Evolutionary conservation across 30 jellyfish, hydroid and myxozoan species (phyloP), one percentile per base, ranked within the genome.

Genomic region (Hydractinia symbiolongicarpus): DNA sequence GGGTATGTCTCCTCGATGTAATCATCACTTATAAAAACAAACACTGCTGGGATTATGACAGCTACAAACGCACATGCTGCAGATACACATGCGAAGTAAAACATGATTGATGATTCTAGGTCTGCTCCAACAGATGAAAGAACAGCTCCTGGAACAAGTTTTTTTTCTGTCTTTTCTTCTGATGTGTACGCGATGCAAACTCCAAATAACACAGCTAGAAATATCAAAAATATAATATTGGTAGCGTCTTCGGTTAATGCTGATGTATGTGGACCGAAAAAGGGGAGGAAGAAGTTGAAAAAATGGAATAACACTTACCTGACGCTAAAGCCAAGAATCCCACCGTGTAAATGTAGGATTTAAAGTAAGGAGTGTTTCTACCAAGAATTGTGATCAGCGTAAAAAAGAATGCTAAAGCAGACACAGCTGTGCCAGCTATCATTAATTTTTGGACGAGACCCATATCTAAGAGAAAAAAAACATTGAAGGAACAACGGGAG

Each of bases 161-260:
- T 74, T 15, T 49, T 67, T 11, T 66, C 69, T 50, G 15, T 55
- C 11, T 74, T 50, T 55, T 74, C 66, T n/a, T 74, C 83, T 4
- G 68, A 30, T 13, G 83, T 75, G 15, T 17, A 74, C 21, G 83
- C 83, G 68, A 74, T 51, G 21, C 69, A 50, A 11, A 74, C 21
- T 20, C 83, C 83, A 74, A 30, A 74, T 50, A 74, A 21, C n/a
- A 74, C 66, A 50, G 83, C 83, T 74, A 13, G 8, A 74, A 74
- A 13, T 11, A 74, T 13, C 5, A 68, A 53, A 9, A 72, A 53
- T n/a, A 72, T 30, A 72, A n/a, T 72, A 9, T 9, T 52, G 50
- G 30, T 58, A 72, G 21, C n/a, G 8, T 54, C 4, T 72, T 72
- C n/a, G 72, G 17, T 13, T 60, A 16, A 60, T 13, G 17, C n/a